phyloP scores from a whole-genome alignment of 1,140 invertebrate genomes.

The Microplitis demolitor region DNA sequence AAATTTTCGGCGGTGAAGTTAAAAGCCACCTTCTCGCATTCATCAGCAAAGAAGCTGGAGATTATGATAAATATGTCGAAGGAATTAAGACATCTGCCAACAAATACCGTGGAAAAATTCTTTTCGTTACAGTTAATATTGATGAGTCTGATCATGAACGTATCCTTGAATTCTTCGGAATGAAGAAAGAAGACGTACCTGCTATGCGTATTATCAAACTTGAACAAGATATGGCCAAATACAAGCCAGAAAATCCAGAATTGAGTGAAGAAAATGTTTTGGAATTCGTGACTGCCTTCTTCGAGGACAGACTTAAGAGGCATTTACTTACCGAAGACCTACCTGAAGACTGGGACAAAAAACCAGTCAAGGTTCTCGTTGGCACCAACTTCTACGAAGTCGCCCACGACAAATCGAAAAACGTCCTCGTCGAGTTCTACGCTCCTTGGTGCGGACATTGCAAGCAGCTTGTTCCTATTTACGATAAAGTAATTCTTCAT shows the following conservation, averaged over 20 bases:
- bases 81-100: conserved; percentile 81
- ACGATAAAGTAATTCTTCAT: conserved; percentile 68
- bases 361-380: conserved; percentile 93
- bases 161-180: conserved; percentile 99
- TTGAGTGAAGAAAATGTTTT: conserved; percentile 78
- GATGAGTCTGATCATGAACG: conserved; percentile 95
- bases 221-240: conserved; percentile 98
- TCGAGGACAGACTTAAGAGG: conserved; percentile 92
- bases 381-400: conserved; percentile 96
- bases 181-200: conserved; percentile 91
- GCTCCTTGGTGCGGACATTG: conserved; percentile 98
- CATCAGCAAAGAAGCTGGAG: conserved; percentile 85
- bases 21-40: conserved; percentile 96
- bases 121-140: conserved; percentile 95
- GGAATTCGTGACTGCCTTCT: conserved; percentile 84
- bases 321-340: conserved; percentile 93
- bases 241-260: conserved; percentile 85
- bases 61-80: conserved; percentile 80
- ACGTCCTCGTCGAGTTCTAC: conserved; percentile 98
- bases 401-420: conserved; percentile 85
- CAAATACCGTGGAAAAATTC: conserved; percentile 85
- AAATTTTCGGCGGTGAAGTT: conserved; percentile 98
- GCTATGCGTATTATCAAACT: conserved; percentile 91
- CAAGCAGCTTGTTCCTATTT: conserved; percentile 95
- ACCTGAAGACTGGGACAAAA: conserved; percentile 96